phyloP scores from a whole-genome alignment of 2,888 invertebrate species.

The Mimumesa dahlbomi region DNA sequence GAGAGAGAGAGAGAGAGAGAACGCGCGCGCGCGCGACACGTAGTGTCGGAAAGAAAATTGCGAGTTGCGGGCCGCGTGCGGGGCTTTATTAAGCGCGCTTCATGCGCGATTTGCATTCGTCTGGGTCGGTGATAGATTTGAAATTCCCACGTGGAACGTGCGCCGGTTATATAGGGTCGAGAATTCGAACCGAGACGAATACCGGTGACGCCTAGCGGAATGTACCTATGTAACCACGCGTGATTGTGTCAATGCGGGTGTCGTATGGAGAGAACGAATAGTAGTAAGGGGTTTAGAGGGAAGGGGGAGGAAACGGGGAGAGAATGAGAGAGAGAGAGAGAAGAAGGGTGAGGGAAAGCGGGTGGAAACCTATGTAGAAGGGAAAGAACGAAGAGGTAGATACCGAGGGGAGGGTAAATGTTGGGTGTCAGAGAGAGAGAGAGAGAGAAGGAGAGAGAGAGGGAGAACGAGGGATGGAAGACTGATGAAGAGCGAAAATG shows the following conservation, averaged over 20 bases:
- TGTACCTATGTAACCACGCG: slow-evolving; percentile 48
- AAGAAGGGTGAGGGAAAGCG: too few species aligned
- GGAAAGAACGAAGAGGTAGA: not conserved
- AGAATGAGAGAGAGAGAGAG: not conserved
- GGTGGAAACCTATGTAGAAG: too few species aligned
- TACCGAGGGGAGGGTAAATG: too few species aligned
- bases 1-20: slow-evolving; percentile 67
- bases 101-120: slow-evolving; percentile 70
- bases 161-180: slow-evolving; percentile 62
- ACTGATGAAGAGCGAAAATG: slow-evolving; percentile 13
- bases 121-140: slow-evolving; percentile 69
- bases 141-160: slow-evolving; percentile 68
- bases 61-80: slow-evolving; percentile 66
- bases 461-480: not conserved
- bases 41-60: slow-evolving; percentile 66
- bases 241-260: slow-evolving; percentile 44
- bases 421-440: not conserved
- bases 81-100: slow-evolving; percentile 69
- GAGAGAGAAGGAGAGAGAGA: not conserved
- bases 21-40: slow-evolving; percentile 51
- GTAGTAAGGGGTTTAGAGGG: slow-evolving; percentile 16
- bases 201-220: slow-evolving; percentile 47
- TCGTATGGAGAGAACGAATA: slow-evolving; percentile 29
- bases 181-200: slow-evolving; percentile 61
- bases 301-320: slow-evolving; percentile 2